phyloP scores from a whole-genome alignment of 2,113 vertebrate species.

The Balaenoptera acutorostrata region DNA sequence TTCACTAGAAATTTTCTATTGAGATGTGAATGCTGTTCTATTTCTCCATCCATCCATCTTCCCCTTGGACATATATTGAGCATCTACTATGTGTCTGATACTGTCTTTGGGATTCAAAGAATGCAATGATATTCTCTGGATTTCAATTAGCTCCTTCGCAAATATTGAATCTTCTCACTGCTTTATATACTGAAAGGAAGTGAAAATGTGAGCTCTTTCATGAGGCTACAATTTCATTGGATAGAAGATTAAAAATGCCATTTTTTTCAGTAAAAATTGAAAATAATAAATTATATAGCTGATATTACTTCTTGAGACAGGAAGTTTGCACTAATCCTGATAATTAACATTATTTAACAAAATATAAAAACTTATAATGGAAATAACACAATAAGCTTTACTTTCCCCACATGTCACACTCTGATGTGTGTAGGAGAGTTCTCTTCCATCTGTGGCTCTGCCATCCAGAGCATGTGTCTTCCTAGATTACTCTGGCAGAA shows the following conservation, averaged over 20 bases:
- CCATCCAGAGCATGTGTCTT: neutral
- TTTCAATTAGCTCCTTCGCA: neutral
- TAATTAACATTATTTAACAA: neutral
- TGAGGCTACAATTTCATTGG: neutral
- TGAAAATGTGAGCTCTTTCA: neutral
- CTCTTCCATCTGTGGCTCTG: neutral
- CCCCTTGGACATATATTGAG: neutral
- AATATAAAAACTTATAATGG: neutral
- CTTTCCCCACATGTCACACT: accelerated
- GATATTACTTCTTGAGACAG: neutral
- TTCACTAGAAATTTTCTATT: neutral
- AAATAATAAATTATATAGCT: neutral
- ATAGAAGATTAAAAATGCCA: neutral
- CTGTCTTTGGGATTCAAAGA: neutral
- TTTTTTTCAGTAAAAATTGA: neutral
- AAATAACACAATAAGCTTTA: neutral
- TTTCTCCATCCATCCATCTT: neutral
- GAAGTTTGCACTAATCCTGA: neutral
- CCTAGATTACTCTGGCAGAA: neutral
- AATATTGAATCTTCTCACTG: neutral
- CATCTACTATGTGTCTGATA: neutral
- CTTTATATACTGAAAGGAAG: neutral
- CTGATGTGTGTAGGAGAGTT: neutral
- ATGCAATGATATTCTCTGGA: neutral
- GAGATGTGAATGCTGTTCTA: neutral